A percentile compares a stretch with the other conserved stretches of the same genome.
Conservation (phyloP, 2,888 invertebrate genomes). For the Dynastes tityus region DNA sequence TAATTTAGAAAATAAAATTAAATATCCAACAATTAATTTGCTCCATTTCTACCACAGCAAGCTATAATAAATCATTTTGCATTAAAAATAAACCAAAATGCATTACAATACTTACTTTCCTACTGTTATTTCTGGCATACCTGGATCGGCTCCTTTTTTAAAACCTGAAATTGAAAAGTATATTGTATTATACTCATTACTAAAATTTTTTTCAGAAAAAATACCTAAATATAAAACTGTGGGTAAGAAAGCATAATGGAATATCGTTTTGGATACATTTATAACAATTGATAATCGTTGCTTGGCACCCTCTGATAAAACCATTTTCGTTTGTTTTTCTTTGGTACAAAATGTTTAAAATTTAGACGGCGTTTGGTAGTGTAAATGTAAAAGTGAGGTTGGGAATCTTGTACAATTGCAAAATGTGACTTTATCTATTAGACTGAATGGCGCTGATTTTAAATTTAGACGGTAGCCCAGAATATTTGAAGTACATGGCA, state of each 20-base stretch:
- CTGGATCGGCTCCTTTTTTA: constrained; percentile 79
- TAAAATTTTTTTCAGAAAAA: constrained; percentile 22
- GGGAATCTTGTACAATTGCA: not conserved
- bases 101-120: constrained; percentile 70
- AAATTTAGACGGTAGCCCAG: not conserved
- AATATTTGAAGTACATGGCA: too few species aligned
- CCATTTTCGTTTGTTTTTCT: constrained; percentile 55
- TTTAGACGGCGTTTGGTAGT: not conserved
- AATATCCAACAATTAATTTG: constrained; percentile 51
- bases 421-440: not conserved
- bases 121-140: constrained; percentile 77
- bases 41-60: constrained; percentile 67
- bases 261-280: constrained; percentile 75
- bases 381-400: not conserved
- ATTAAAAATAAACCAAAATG: constrained; percentile 14
- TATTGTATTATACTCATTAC: not conserved
- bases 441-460: not conserved
- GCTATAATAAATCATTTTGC: constrained; percentile 64
- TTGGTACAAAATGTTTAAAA: not conserved
- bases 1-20: constrained; percentile 38
- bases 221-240: constrained; percentile 79
- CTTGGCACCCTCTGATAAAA: constrained; percentile 74
- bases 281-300: constrained; percentile 77
- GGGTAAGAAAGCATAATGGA: constrained; percentile 82
- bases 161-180: constrained; percentile 72